phyloP scores from a whole-genome alignment of 2,797 vertebrate species.

The Malurus splendens region DNA sequence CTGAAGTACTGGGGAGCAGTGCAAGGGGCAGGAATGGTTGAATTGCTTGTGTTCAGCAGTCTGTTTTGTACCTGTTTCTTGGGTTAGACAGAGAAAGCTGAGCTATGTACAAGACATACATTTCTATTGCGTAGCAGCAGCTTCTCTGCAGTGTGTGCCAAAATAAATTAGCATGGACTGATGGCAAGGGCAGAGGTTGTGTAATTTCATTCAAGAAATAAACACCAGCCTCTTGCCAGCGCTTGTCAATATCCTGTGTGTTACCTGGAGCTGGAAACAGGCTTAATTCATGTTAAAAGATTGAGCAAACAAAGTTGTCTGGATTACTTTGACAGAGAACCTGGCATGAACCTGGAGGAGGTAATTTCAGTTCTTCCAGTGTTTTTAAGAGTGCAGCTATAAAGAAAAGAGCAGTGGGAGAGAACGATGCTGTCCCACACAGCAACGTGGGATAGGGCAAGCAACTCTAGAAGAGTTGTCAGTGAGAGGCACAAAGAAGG shows the following conservation, averaged over 20 bases:
- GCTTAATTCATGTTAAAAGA: neutral
- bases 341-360: neutral
- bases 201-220: neutral
- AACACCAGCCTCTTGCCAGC: slow-evolving; percentile 4
- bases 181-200: neutral
- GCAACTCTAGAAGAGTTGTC: neutral
- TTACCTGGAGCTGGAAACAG: slow-evolving; percentile 13
- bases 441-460: rapidly evolving
- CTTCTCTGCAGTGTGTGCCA: neutral
- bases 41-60: neutral
- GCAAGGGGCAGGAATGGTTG: neutral
- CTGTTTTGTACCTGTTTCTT: neutral
- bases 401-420: neutral
- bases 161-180: neutral
- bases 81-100: neutral
- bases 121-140: neutral
- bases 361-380: neutral
- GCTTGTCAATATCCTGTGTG: neutral
- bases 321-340: neutral
- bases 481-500: neutral
- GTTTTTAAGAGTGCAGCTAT: neutral
- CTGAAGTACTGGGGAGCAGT: neutral
- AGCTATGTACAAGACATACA: neutral
- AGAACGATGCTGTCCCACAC: rapidly evolving
- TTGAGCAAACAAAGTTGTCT: neutral